Percentiles rank a stretch among this genome's conserved stretches.
Conservation (phyloP, 2,113 vertebrate genomes). For the Nesogale talazaci region DNA sequence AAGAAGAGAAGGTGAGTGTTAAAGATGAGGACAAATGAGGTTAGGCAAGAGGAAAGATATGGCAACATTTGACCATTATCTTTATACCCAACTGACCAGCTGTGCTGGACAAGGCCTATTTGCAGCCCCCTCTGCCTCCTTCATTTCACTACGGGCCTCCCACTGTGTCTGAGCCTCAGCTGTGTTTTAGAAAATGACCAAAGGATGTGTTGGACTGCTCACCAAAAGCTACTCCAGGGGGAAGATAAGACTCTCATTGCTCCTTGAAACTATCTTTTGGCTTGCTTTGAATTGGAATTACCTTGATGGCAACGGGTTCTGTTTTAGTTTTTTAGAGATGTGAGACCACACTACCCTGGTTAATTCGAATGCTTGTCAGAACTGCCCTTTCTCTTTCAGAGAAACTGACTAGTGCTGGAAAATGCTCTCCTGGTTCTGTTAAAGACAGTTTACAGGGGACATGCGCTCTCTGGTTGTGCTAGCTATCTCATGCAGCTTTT, state of each 20-base stretch:
- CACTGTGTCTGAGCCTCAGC: neutral
- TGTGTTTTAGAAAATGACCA: neutral
- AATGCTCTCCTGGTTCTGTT: neutral
- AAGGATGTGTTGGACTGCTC: neutral
- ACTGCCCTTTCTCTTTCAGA: neutral
- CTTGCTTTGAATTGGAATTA: too few relatives aligned
- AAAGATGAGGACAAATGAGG: neutral
- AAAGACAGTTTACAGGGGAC: neutral
- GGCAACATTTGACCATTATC: neutral
- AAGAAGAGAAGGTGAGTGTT: neutral
- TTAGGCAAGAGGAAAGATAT: neutral
- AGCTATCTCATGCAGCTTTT: neutral
- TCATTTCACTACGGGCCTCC: neutral
- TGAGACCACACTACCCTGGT: neutral
- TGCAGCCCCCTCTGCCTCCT: neutral
- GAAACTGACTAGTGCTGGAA: neutral
- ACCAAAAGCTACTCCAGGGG: too few relatives aligned
- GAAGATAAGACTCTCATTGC: too few relatives aligned
- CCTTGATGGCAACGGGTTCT: too few relatives aligned
- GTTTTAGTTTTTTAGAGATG: neutral
- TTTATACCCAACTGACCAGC: neutral
- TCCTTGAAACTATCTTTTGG: too few relatives aligned
- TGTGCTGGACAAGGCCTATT: neutral
- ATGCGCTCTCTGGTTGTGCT: neutral
- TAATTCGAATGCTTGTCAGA: neutral